Evolutionary conservation across 2,113 vertebrate species (phyloP).

Genomic region (Sarotherodon lohbergeri): DNA sequence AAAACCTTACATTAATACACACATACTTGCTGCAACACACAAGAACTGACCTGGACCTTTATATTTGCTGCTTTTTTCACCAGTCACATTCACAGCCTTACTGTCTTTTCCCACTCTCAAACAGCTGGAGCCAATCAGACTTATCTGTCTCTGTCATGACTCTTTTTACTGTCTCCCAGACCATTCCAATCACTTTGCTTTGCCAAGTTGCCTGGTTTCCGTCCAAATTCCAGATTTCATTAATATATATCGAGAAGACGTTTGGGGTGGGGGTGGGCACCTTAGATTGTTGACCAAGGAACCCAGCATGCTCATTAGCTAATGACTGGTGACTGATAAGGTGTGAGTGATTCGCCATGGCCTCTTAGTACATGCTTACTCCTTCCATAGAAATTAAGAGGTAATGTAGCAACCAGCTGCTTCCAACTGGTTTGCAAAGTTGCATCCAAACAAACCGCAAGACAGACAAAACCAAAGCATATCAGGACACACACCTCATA

Average conservation of each 20-base stretch:
- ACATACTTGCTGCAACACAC: background rate
- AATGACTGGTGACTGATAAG: background rate
- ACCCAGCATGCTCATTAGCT: background rate
- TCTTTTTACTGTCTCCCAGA: background rate
- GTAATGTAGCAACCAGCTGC: background rate
- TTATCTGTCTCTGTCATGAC: background rate
- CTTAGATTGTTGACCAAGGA: background rate
- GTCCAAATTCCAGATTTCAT: background rate
- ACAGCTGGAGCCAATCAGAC: constrained; percentile 38
- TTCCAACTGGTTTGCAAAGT: background rate
- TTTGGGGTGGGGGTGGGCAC: background rate
- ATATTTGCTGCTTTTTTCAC: background rate
- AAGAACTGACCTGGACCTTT: background rate
- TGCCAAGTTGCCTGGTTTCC: constrained; percentile 13
- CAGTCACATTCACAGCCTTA: background rate
- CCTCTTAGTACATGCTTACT: background rate
- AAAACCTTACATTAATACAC: background rate
- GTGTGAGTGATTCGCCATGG: background rate
- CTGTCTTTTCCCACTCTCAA: constrained; percentile 1
- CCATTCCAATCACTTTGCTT: background rate
- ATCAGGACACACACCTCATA: background rate
- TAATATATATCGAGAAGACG: background rate
- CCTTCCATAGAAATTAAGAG: background rate
- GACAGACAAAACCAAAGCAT: background rate
- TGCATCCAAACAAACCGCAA: background rate